Evolutionary conservation across 2,888 invertebrate species (phyloP), one percentile per base, ranked within the genome.

Genomic region (Eulithis prunata): DNA sequence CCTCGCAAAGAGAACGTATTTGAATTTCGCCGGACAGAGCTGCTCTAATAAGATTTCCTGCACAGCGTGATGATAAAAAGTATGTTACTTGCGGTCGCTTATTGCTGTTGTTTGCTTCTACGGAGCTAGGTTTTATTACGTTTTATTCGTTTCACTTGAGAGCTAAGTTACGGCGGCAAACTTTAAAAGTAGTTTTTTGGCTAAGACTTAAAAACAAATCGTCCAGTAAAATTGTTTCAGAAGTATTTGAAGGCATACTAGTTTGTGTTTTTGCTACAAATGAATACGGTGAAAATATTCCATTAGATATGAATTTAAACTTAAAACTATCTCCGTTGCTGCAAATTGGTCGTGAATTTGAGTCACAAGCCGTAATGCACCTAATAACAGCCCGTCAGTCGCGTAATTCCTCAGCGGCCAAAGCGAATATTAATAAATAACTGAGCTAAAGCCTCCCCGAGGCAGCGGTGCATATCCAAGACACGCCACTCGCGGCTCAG

Each of bases 91-190:
- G 38, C 57, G 66, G 64, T 66, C 61, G 60, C 63, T 71, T 70
- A 69, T 67, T 55, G 69, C 61, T 66, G 67, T 69, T 70, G 65
- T 69, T 71, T 68, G 67, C 68, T 64, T n/a, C 10, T 21, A 54
- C 47, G 7, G 47, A 57, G 56, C 58, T 57, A 62, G 58, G 61
- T 60, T 68, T 64, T 64, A 58, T 66, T 60, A 43, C 53, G 53
- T 32, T 60, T 45, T 53, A 60, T 32, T 60, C 45, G 28, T 28
- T 51, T 32, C 28, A 53, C 21, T 47, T 14, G 5, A 47, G 47
- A 46, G 13, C 21, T 8, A 21, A 7, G 38, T 38, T 38, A 38
- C 38, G 38, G 21, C 21, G 21, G 2, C 32, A 3, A 32, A 32
- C 32, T 32, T 32, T 32, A 5, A 21, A 21, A 21, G 21, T 21